Base-by-base conservation (phyloP, 2,888 invertebrate genomes). In the Geotrupes spiniger region DNA sequence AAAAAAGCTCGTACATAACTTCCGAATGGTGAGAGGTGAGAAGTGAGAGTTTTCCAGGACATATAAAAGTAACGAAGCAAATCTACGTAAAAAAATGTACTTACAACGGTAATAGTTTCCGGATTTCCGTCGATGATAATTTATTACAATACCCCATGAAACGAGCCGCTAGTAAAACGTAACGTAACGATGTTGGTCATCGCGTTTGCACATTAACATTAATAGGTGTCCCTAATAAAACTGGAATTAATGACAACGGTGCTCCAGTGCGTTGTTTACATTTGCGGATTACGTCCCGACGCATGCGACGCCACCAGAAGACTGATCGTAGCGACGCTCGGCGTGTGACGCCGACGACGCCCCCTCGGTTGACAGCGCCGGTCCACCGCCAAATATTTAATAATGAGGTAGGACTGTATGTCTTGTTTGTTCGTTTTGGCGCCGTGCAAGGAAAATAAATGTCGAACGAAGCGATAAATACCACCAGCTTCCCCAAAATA, bases 281-380 rank as follows among this genome's bases (percentile, higher is more conserved):
- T n/a, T 36, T 40, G 25, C 21, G 21, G 14, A 10, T 51, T 45
- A 42, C 52, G 46, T 51, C 58, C 48, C 57, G 58, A 48, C 51
- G 51, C 55, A 46, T 46, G 51, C 51, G 49, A 42, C 42, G 41
- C 51, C 50, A 49, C 51, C 45, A 51, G 40, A 55, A 52, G 48
- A 58, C 57, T 55, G 53, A 47, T 38, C 50, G 43, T 46, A 54
- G 58, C 54, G 49, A 45, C 48, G 50, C 50, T 53, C 47, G 53
- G 50, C 45, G 52, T 51, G 43, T 55, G 57, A 53, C 57, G 57
- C 55, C 60, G 57, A 53, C 56, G 57, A 54, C 61, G 57, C 57
- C 59, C 55, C 58, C 58, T 56, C 47, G 47, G 50, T 57, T 58
- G 53, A 57, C 58, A 54, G 61, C 59, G 61, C 58, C 59, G 57